Percentiles rank a stretch among this genome's conserved stretches.
phyloP scores from a whole-genome alignment of 2,797 vertebrate genomes.

The Tarsius wallacei region DNA sequence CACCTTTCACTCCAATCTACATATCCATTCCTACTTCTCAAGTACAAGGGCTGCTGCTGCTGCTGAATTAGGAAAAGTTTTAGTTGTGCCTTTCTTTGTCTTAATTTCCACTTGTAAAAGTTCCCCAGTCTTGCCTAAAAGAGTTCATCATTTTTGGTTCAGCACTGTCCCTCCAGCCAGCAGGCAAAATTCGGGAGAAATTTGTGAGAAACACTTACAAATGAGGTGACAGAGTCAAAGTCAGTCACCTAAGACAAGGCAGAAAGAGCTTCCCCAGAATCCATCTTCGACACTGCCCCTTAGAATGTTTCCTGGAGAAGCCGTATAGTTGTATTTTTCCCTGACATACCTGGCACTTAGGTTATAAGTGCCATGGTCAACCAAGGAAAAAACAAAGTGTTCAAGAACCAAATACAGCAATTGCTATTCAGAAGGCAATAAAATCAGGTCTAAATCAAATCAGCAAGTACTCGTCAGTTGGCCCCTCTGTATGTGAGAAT shows the following conservation, averaged over 20 bases:
- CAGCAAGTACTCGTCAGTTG: neutral
- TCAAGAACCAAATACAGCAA: neutral
- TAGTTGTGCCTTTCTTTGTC: too few species aligned
- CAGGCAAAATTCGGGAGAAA: neutral
- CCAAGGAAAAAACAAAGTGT: neutral
- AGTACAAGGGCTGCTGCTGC: neutral
- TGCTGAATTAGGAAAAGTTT: neutral
- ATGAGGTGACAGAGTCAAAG: neutral
- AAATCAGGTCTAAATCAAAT: neutral
- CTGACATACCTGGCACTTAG: neutral
- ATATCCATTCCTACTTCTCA: neutral
- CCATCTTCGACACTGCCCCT: neutral
- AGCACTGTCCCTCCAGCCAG: neutral
- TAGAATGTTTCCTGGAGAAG: neutral
- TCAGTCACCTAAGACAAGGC: neutral
- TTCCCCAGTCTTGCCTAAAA: fast-evolving
- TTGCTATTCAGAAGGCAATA: neutral
- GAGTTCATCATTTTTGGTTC: neutral
- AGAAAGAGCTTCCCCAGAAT: too few species aligned
- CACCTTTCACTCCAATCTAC: neutral
- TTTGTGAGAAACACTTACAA: neutral
- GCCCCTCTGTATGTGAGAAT: neutral
- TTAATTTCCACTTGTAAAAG: conserved; percentile 27
- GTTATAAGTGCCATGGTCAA: neutral
- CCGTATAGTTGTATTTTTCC: neutral